These are phyloP conservation scores for Ernsta delagoae DNA, from an alignment of 2,888 invertebrate genomes.

Conservation along the genomic window DNA sequence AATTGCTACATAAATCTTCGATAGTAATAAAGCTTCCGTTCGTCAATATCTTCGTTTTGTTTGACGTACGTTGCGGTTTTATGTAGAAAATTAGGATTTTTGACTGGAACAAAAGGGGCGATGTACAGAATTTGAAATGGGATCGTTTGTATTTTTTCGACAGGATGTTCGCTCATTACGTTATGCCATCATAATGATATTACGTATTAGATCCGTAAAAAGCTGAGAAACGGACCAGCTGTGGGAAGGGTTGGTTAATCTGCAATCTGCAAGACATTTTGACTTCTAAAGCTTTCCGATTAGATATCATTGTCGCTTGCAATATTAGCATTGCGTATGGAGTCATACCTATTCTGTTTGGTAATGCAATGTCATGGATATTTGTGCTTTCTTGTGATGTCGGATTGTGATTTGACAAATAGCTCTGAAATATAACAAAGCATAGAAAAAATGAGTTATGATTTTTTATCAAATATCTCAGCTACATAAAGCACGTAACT, in stretches of 20 bases:
- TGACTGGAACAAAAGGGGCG: slow-evolving; percentile 1
- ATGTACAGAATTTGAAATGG: slow-evolving; percentile 11
- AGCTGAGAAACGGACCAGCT: slow-evolving; percentile 47
- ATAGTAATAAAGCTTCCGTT: slow-evolving; percentile 21
- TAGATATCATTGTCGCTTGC: slow-evolving; percentile 13
- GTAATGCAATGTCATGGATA: slow-evolving; percentile 34
- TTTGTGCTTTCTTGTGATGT: slow-evolving; percentile 18
- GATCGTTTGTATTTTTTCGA: slow-evolving; percentile 38
- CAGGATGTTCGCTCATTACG: slow-evolving; percentile 47
- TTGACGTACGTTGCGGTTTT: slow-evolving; percentile 25
- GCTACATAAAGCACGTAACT: too few relatives aligned
- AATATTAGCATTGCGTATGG: neutral
- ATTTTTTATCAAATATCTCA: too few relatives aligned
- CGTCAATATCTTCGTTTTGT: slow-evolving; percentile 21
- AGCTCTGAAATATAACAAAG: neutral
- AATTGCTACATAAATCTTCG: slow-evolving; percentile 21
- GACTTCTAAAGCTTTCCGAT: slow-evolving; percentile 11
- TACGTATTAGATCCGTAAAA: slow-evolving; percentile 51
- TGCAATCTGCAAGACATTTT: slow-evolving; percentile 31
- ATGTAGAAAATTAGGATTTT: neutral
- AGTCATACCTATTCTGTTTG: slow-evolving; percentile 18
- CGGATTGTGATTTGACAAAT: slow-evolving; percentile 19
- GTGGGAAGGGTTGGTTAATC: slow-evolving; percentile 33
- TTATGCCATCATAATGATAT: slow-evolving; percentile 48
- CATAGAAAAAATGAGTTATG: too few relatives aligned